Percentiles rank a stretch among this genome's conserved stretches.
Evolutionary conservation across 1,140 invertebrate species (phyloP).

Genomic region (Heliconius nattereri): DNA sequence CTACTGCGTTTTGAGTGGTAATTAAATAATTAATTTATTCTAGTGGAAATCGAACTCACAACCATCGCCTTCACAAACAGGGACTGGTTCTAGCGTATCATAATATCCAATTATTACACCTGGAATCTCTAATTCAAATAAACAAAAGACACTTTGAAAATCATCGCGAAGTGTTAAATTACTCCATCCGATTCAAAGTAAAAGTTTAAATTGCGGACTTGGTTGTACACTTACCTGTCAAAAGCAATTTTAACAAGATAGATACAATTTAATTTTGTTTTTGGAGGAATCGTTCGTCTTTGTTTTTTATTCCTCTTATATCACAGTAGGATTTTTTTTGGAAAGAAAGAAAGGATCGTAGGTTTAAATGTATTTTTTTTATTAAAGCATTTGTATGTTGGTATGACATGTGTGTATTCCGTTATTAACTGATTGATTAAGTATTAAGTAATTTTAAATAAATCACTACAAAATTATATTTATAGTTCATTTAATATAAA

Average conservation of each 20-base stretch:
- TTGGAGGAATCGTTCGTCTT: too few species aligned
- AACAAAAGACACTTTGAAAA: conserved; percentile 5
- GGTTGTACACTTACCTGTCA: conserved; percentile 9
- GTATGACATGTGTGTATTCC: too few species aligned
- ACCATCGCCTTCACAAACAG: not conserved
- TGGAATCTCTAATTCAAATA: not conserved
- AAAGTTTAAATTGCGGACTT: conserved; percentile 6
- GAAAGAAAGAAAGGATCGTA: too few species aligned
- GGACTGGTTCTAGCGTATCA: not conserved
- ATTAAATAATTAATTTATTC: not conserved
- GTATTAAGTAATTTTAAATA: too few species aligned
- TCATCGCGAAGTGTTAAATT: not conserved
- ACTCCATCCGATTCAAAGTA: not conserved
- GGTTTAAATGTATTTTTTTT: too few species aligned
- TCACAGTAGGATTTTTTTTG: too few species aligned
- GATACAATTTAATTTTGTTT: not conserved
- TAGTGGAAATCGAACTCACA: not conserved
- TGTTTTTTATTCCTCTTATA: too few species aligned
- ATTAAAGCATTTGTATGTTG: too few species aligned
- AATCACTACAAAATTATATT: too few species aligned
- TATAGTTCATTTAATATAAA: too few species aligned
- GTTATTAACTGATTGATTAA: too few species aligned
- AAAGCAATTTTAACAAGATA: not conserved
- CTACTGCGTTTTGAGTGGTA: too few species aligned
- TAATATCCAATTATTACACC: not conserved